Percentiles rank a stretch among this genome's conserved stretches.
Conservation (phyloP, 2,113 vertebrate species). For the Conger conger region DNA sequence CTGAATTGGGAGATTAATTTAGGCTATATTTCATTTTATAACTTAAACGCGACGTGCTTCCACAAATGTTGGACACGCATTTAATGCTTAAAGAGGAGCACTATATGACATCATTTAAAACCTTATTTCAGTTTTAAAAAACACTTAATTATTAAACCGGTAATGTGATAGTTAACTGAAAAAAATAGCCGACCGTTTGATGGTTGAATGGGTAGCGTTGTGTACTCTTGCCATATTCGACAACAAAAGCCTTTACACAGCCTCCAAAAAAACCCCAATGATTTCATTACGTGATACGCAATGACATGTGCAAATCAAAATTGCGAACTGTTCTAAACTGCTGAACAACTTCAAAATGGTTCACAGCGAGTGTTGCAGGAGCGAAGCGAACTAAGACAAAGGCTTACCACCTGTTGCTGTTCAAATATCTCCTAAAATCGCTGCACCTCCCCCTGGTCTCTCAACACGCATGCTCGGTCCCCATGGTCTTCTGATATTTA, state of each 20-base stretch:
- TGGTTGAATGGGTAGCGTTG: background rate
- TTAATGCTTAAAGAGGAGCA: background rate
- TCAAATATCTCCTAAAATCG: slow-evolving; percentile 54
- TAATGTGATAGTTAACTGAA: background rate
- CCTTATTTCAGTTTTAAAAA: background rate
- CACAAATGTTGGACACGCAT: background rate
- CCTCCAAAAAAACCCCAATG: background rate
- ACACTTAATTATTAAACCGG: background rate
- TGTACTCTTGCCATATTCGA: no score
- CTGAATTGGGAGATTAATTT: background rate
- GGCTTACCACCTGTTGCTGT: slow-evolving; percentile 77
- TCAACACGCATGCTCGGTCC: background rate
- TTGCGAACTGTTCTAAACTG: background rate
- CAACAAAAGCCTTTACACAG: no score
- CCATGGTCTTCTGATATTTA: slow-evolving; percentile 13
- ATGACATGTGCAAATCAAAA: background rate
- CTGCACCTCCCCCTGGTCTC: background rate
- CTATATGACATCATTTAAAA: background rate
- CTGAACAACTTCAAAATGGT: background rate
- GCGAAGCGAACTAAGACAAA: slow-evolving; percentile 43
- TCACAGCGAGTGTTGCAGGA: slow-evolving; percentile 26
- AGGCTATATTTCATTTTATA: background rate
- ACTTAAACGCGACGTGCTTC: background rate
- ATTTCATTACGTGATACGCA: no score
- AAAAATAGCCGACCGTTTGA: background rate